phyloP scores from a whole-genome alignment of 2,888 invertebrate genomes.

The Odontothrips loti region DNA sequence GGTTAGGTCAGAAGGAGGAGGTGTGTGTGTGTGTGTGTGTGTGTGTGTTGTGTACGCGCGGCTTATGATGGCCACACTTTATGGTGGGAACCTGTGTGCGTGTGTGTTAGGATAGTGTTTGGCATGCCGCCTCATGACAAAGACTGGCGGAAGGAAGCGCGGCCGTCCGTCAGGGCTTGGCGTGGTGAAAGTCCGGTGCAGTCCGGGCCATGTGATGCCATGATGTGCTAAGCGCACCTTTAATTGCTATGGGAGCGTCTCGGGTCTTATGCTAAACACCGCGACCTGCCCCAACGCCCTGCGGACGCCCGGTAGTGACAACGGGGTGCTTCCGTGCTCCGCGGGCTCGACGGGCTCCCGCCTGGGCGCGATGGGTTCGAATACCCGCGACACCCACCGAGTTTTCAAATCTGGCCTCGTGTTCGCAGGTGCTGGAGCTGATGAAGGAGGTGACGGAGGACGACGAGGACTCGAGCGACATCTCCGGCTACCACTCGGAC shows the following conservation, averaged over 20 bases:
- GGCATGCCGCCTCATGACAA: neutral
- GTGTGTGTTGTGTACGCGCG: neutral
- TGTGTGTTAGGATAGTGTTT: neutral
- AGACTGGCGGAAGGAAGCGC: neutral
- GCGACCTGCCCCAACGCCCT: neutral
- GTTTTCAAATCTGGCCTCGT: neutral
- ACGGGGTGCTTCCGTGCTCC: conserved; percentile 16
- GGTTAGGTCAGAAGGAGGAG: neutral
- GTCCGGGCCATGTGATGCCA: too few relatives aligned
- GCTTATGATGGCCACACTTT: neutral
- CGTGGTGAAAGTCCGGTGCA: neutral
- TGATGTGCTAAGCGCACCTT: neutral
- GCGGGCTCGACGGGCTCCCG: too few relatives aligned
- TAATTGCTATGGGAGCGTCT: neutral
- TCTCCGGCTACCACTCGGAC: conserved; percentile 75
- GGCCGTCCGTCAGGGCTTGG: neutral
- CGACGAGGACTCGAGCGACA: conserved; percentile 60
- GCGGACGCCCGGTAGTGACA: too few relatives aligned
- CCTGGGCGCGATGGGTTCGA: too few relatives aligned
- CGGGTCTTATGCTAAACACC: neutral
- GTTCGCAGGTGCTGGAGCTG: conserved; percentile 59
- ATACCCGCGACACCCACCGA: too few relatives aligned
- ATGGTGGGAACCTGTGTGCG: neutral
- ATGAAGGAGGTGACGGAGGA: conserved; percentile 57
- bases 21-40: neutral